These are phyloP conservation scores for Neosalanx taihuensis DNA, from an alignment of 2,797 vertebrate genomes.

Conservation along the genomic window DNA sequence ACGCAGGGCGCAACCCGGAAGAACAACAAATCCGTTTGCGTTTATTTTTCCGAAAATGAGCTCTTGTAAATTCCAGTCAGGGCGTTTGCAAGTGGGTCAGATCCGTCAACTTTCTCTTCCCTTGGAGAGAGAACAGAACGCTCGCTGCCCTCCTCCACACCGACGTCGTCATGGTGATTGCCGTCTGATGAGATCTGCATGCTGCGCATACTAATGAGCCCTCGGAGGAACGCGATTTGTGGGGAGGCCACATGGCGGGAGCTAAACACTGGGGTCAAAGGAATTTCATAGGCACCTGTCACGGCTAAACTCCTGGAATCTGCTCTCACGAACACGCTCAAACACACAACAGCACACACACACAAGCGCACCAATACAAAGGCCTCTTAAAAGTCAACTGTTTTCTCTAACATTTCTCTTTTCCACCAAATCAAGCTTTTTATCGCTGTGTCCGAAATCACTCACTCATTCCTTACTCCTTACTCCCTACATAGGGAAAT, in stretches of 20 bases:
- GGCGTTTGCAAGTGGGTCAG: neutral
- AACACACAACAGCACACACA: constrained; percentile 8
- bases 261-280: constrained; percentile 60
- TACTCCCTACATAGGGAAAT: no score
- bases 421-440: neutral
- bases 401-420: neutral
- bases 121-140: constrained; percentile 3
- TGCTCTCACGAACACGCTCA: constrained; percentile 39
- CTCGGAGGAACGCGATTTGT: constrained; percentile 57
- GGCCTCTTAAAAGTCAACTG: neutral
- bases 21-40: neutral
- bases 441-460: no score
- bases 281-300: constrained; percentile 53
- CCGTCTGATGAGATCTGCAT: constrained; percentile 54
- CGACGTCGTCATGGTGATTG: constrained; percentile 35
- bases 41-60: neutral
- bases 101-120: neutral
- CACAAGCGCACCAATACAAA: constrained; percentile 7
- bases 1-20: neutral
- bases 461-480: no score
- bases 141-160: constrained; percentile 19
- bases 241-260: constrained; percentile 45
- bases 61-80: neutral
- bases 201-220: constrained; percentile 49
- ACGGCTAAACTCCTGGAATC: constrained; percentile 63